These are phyloP conservation scores for Zaprionus taronus DNA, from an alignment of 1,140 invertebrate species.

Conservation along the genomic window DNA sequence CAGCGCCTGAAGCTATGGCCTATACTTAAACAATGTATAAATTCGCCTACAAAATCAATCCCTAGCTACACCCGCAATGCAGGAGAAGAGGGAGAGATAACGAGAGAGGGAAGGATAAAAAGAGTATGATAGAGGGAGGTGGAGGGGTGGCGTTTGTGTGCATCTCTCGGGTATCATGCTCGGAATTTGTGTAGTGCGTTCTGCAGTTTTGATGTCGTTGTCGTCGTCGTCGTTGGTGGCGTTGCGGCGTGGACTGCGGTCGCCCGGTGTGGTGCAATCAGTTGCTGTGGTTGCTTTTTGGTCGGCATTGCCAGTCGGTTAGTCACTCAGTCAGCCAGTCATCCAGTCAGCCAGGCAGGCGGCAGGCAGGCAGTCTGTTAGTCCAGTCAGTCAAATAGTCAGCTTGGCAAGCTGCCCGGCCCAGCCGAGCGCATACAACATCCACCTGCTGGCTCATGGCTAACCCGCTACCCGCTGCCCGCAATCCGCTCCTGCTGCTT, in stretches of 20 bases:
- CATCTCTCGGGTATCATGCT: slow-evolving; percentile 49
- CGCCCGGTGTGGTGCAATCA: slow-evolving; percentile 75
- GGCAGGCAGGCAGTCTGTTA: slow-evolving; percentile 11
- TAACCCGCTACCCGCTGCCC: background rate
- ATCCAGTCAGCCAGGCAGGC: slow-evolving; percentile 2
- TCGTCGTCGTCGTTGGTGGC: slow-evolving; percentile 43
- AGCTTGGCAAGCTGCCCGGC: slow-evolving; percentile 63
- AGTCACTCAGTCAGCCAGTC: slow-evolving; percentile 41
- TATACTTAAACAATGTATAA: slow-evolving; percentile 82
- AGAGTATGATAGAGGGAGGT: background rate
- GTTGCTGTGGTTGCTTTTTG: slow-evolving; percentile 76
- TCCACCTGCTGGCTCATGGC: slow-evolving; percentile 31
- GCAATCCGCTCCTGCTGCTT: slow-evolving; percentile 40
- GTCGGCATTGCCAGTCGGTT: slow-evolving; percentile 63
- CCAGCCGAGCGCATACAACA: slow-evolving; percentile 51
- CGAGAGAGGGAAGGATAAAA: background rate
- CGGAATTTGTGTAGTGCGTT: slow-evolving; percentile 41
- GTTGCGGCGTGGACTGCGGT: slow-evolving; percentile 71
- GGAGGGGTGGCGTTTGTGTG: slow-evolving; percentile 17
- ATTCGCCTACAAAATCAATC: slow-evolving; percentile 73
- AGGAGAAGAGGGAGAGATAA: background rate
- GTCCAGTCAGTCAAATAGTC: slow-evolving; percentile 46
- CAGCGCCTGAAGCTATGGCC: slow-evolving; percentile 61
- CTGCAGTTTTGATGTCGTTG: slow-evolving; percentile 45
- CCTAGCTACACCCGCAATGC: background rate